Base-by-base conservation (phyloP, 2,888 invertebrate species). In the Ashinkailepas kermadecensis region DNA sequence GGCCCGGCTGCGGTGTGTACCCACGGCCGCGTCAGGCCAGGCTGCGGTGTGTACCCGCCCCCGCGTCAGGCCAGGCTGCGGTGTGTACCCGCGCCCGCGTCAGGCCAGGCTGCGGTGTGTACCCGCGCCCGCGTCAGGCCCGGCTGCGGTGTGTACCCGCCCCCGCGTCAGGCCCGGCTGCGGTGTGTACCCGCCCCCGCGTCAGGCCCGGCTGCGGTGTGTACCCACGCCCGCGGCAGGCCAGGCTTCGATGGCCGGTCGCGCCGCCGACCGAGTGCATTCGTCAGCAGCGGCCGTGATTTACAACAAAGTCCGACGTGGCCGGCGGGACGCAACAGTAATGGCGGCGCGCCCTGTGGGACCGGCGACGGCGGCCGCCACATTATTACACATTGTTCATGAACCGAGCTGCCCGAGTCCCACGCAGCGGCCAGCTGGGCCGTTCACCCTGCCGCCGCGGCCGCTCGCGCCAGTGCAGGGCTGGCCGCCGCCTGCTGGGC, bases 401-500 rank as follows among this genome's bases (percentile, higher is more conserved):
- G 62, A 62, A 18, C 62, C 18, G 62, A 8, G 62, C 62, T 62
- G 13, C 12, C 62, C 18, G 18, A 62, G 62, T 62, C 62, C 18
- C 62, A 62, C 62, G 62, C 62, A 62, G 18, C 62, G 62, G 62
- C 82, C 81, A 39, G 81, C 25, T 21, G 81, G 78, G 67, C 81
- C 83, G 81, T 57, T 65, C 58, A 58, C 58, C 58, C 15, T 58
- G 62, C 15, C 18, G 62, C 62, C 18, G 18, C 18, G 62, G 58
- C 15, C 58, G 58, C 12, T 1, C 58, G 58, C 12, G 12, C 15
- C 58, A 2, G 58, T 7, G 58, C 58, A 58, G 58, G 58, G 58
- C 58, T 15, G 15, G 58, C 58, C 58, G 58, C 58, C 58, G 58
- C 58, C 58, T 58, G 12, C 6, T 7, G 58, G 12, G 58, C 58